These are phyloP conservation scores for Craseonycteris thonglongyai DNA, from an alignment of 2,113 vertebrate genomes.

Conservation along the genomic window DNA sequence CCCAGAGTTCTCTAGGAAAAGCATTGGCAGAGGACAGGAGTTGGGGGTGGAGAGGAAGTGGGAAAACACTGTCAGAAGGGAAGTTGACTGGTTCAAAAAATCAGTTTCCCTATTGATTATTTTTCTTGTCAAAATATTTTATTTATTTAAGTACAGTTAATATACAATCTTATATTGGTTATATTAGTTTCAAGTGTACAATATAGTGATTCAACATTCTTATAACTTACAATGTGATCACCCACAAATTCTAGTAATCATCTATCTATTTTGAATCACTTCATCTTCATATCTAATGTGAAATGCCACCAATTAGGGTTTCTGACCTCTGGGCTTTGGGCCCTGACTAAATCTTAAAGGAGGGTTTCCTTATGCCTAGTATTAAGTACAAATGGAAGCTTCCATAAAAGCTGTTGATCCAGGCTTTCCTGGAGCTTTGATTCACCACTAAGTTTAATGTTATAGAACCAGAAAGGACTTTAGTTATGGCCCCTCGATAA, in stretches of 20 bases:
- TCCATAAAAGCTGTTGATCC: neutral
- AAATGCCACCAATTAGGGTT: neutral
- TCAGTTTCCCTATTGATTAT: neutral
- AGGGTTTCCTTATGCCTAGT: neutral
- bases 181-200: too few species aligned
- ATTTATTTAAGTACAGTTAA: too few species aligned
- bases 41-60: neutral
- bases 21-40: neutral
- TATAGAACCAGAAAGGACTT: neutral
- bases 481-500: neutral
- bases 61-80: neutral
- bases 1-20: constrained; percentile 6
- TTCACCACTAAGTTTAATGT: constrained; percentile 17
- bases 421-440: neutral
- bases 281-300: constrained; percentile 12
- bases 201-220: too few species aligned
- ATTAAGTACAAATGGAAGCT: neutral
- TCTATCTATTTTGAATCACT: neutral
- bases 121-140: too few species aligned
- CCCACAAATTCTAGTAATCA: too few species aligned
- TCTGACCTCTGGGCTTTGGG: neutral
- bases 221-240: too few species aligned
- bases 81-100: constrained; percentile 8
- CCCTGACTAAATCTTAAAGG: neutral
- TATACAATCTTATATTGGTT: too few species aligned